Conservation (phyloP, 2,888 invertebrate species). For the Beris morrisii region DNA sequence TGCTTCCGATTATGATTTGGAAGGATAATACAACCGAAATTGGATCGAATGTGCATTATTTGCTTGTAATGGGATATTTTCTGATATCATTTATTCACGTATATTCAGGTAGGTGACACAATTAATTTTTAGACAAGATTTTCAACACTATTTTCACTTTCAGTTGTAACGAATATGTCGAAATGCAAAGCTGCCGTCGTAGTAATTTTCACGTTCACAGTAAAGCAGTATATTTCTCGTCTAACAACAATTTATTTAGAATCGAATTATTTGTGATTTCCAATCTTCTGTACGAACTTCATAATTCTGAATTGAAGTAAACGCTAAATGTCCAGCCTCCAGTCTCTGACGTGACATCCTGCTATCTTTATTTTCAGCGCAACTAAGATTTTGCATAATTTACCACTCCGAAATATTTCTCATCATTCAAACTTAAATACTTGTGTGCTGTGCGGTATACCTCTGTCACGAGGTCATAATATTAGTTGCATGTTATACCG, state of each 20-base stretch:
- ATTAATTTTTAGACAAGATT: not conserved
- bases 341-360: too few species aligned
- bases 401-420: too few species aligned
- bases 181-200: conserved; percentile 7
- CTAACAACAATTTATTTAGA: conserved; percentile 21
- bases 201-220: conserved; percentile 8
- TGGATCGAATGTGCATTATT: conserved; percentile 58
- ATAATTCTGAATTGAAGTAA: not conserved
- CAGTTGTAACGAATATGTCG: conserved; percentile 30
- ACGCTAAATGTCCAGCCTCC: too few species aligned
- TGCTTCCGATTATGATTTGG: conserved; percentile 69
- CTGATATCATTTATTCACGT: conserved; percentile 65
- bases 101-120: conserved; percentile 61
- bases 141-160: not conserved
- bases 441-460: too few species aligned
- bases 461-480: too few species aligned
- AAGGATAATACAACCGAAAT: conserved; percentile 53
- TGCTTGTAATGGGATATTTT: conserved; percentile 67
- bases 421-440: too few species aligned
- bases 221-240: conserved; percentile 19
- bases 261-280: conserved; percentile 21
- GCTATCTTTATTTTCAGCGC: too few species aligned
- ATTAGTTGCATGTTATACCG: too few species aligned
- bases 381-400: too few species aligned
- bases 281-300: not conserved